Evolutionary conservation across 1,140 invertebrate genomes (phyloP).

Genomic region (Danaus plexippus): DNA sequence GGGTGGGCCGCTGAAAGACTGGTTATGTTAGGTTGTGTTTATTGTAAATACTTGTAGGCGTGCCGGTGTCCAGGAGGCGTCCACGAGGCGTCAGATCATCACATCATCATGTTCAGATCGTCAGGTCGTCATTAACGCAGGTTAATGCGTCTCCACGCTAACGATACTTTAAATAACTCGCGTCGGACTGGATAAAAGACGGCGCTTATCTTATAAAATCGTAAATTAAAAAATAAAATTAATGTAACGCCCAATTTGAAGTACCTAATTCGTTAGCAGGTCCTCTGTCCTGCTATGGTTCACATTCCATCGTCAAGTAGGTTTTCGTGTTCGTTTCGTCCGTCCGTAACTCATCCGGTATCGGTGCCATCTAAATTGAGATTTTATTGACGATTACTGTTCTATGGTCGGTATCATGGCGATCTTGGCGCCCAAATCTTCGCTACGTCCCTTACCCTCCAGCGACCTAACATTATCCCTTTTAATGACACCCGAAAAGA

Average conservation of each 20-base stretch:
- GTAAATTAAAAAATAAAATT: conserved; percentile 45
- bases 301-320: conserved; percentile 65
- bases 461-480: no score
- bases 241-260: conserved; percentile 50
- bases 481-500: no score
- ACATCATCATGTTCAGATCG: no score
- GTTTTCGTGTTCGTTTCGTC: conserved; percentile 66
- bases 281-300: conserved; percentile 41
- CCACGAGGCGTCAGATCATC: conserved; percentile 16
- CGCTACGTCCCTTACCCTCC: conserved; percentile 23
- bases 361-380: conserved; percentile 71
- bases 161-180: conserved; percentile 6
- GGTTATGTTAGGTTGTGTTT: conserved; percentile 23
- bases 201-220: conserved; percentile 19
- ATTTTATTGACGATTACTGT: conserved; percentile 72
- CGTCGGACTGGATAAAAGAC: conserved; percentile 10
- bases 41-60: conserved; percentile 49
- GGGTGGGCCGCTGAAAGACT: conserved; percentile 40
- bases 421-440: conserved; percentile 63
- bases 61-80: conserved; percentile 44
- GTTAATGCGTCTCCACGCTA: not conserved
- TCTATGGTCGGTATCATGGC: conserved; percentile 66
- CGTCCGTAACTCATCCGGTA: conserved; percentile 67
- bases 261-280: conserved; percentile 66
- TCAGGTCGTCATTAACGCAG: conserved; percentile 31